phyloP scores from a whole-genome alignment of 2,888 invertebrate genomes.

The Zeuzera pyrina region DNA sequence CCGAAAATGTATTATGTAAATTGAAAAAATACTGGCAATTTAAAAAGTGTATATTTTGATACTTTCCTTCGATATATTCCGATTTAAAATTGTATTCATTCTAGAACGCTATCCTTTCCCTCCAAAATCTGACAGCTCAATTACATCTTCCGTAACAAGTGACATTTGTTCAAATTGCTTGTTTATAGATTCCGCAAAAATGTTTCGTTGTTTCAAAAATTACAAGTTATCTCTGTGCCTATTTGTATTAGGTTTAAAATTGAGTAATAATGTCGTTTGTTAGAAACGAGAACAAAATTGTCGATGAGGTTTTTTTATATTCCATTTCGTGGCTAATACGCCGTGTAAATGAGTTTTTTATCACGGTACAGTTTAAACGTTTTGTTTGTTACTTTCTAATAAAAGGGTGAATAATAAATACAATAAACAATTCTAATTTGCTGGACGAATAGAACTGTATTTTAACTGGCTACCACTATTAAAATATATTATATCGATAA shows the following conservation, averaged over 20 bases:
- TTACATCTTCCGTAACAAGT: slow-evolving; percentile 46
- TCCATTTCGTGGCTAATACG: slow-evolving; percentile 62
- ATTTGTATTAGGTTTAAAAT: slow-evolving; percentile 19
- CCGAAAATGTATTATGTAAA: too few species aligned
- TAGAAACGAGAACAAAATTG: slow-evolving; percentile 20
- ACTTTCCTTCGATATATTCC: not conserved
- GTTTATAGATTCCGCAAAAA: slow-evolving; percentile 27
- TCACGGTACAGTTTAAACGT: slow-evolving; percentile 53
- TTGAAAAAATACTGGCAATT: too few species aligned
- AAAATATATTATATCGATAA: too few species aligned
- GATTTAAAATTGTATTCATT: not conserved
- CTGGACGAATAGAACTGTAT: too few species aligned
- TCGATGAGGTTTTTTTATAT: slow-evolving; percentile 45
- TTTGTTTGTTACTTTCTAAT: slow-evolving; percentile 50
- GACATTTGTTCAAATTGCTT: slow-evolving; percentile 68
- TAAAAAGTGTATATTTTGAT: too few species aligned
- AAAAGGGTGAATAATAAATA: slow-evolving; percentile 64
- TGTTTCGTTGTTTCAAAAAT: slow-evolving; percentile 5
- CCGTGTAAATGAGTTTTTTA: slow-evolving; percentile 71
- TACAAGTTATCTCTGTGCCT: slow-evolving; percentile 5
- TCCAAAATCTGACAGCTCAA: slow-evolving; percentile 62
- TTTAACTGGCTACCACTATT: too few species aligned
- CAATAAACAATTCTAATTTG: too few species aligned
- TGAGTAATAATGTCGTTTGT: slow-evolving; percentile 5
- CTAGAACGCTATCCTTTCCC: slow-evolving; percentile 35